These are phyloP conservation scores for Heliconius cydno DNA, from an alignment of 2,888 invertebrate species.

Conservation along the genomic window DNA sequence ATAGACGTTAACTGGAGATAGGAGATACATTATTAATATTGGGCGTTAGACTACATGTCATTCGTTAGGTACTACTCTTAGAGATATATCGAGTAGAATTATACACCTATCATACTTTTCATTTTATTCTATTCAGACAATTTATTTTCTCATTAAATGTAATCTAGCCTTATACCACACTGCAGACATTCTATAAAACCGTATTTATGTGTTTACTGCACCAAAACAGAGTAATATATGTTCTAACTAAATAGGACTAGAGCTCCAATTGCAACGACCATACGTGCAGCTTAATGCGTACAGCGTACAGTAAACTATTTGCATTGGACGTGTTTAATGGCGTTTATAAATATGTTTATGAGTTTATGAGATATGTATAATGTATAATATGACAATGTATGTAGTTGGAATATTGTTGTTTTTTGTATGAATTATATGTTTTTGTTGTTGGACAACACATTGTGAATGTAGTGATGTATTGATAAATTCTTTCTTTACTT, in stretches of 20 bases:
- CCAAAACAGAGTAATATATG: slow-evolving; percentile 10
- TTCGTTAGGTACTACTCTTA: too few species aligned
- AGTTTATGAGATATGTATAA: neutral
- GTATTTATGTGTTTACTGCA: slow-evolving; percentile 11
- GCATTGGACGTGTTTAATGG: slow-evolving; percentile 20
- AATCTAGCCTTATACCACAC: slow-evolving; percentile 4
- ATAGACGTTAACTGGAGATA: too few species aligned
- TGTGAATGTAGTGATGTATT: too few species aligned
- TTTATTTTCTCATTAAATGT: neutral
- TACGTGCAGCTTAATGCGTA: slow-evolving; percentile 6
- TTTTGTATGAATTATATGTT: neutral
- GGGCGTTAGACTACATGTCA: too few species aligned
- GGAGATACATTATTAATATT: too few species aligned
- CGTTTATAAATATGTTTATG: slow-evolving; percentile 8
- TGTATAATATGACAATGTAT: neutral
- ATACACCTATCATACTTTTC: neutral
- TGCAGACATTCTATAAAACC: slow-evolving; percentile 1
- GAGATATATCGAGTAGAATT: too few species aligned
- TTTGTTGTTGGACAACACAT: too few species aligned
- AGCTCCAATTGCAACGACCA: slow-evolving; percentile 24
- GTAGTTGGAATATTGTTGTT: neutral
- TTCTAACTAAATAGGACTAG: slow-evolving; percentile 4
- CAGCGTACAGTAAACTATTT: slow-evolving; percentile 22
- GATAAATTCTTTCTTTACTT: too few species aligned
- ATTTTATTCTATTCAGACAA: neutral